Percentiles rank a stretch among this genome's conserved stretches.
Conservation (phyloP, 2,888 invertebrate genomes). For the Drosophila mettleri region DNA sequence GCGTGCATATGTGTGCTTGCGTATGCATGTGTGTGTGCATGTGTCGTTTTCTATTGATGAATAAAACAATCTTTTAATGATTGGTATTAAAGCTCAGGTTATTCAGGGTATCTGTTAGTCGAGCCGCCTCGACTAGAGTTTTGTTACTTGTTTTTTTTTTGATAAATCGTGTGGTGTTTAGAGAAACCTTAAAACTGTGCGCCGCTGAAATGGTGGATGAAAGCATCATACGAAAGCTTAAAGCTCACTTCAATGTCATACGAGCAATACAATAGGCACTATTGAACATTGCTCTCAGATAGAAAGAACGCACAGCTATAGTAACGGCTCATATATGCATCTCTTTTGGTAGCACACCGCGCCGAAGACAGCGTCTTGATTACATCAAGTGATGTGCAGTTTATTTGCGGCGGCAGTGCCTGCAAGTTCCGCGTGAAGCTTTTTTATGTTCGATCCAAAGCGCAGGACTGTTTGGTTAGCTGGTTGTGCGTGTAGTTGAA, state of each 20-base stretch:
- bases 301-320: constrained; percentile 10
- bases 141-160: constrained; percentile 1
- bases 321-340: constrained; percentile 17
- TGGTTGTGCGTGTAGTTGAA: constrained; percentile 58
- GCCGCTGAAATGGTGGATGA: constrained; percentile 29
- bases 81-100: too few relatives aligned
- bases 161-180: neutral
- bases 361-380: constrained; percentile 9
- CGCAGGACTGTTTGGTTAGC: constrained; percentile 61
- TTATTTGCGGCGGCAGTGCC: constrained; percentile 31
- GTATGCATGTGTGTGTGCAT: too few relatives aligned
- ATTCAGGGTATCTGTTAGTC: too few relatives aligned
- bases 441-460: constrained; percentile 46
- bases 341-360: constrained; percentile 18
- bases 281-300: constrained; percentile 19
- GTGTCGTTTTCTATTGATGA: too few relatives aligned
- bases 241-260: constrained; percentile 21
- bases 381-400: constrained; percentile 20
- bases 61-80: too few relatives aligned
- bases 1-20: too few relatives aligned
- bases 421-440: constrained; percentile 46
- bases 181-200: constrained; percentile 3
- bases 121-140: too few relatives aligned
- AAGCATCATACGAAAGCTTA: constrained; percentile 21
- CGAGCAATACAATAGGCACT: constrained; percentile 27